Base-by-base conservation (phyloP, 53 echinoderm and acorn worm species). In the Patiria pectinifera region DNA sequence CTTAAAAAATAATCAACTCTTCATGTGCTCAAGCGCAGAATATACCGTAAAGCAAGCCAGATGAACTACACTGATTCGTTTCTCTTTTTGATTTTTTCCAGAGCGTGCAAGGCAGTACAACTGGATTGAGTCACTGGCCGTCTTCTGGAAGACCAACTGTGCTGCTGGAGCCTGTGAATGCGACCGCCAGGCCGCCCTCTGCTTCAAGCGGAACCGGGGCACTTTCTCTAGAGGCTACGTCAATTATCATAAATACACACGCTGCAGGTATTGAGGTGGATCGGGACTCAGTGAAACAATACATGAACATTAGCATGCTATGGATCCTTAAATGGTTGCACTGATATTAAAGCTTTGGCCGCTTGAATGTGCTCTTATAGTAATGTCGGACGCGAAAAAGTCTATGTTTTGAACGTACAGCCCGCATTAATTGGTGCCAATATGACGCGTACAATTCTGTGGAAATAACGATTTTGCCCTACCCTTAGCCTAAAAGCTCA, bases 161-260 rank as follows among this genome's bases (percentile, higher is more conserved):
- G 92, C 92, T 11, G 63, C 69, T 12, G 86, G 79, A 3, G 85
- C 78, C 58, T 92, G 92, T 72, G 79, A 59, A 18, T 92, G 92
- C 82, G 92, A 92, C 82, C 19, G 70, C 4, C 19, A 47, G 48
- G 86, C 92, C 66, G 92, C 92, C 26, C 26, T 80, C 19, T 92
- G 92, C 83, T 92, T 92, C 83, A 82, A 53, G 69, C 77, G 81
- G 9, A 92, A 86, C 71, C 69, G 80, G 59, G 80, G 53, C 49
- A 80, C 86, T 19, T 92, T 86, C 71, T 25, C 79, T 48, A 22
- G 11, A 6, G 11, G 59, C 18, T 92, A 86, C 82, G 23, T 92
- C 35, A 59, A 92, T 62, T 81, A 63, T 63, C 90, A 90, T 69
- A 90, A 90, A 45, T 81, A 90, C 80, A 66, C 80, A 26, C 80